Evolutionary conservation across 2,888 invertebrate genomes (phyloP), one percentile per base, ranked within the genome.

Genomic region (Dasysyrphus tricinctus): DNA sequence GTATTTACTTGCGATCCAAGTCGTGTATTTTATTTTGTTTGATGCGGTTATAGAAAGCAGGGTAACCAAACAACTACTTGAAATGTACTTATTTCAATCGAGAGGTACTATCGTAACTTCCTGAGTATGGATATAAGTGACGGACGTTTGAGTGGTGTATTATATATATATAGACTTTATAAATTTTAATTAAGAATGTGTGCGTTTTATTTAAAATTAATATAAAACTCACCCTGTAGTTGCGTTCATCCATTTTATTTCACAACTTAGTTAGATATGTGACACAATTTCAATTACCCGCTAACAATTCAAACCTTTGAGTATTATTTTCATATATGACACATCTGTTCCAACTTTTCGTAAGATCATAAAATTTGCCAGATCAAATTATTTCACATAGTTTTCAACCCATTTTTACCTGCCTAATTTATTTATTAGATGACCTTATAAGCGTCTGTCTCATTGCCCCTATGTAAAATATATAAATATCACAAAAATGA

Each of bases 401-500:
- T 61, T 24, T 54, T 12, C 14, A 8, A 14, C 7, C 54, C 24
- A 2, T 14, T 54, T 42, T 24, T 42, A 14, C 9, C 5, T 3
- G 5, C 2, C 11, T 29, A 65, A n/a, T 11, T 65, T 47, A 42
- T 24, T 44, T 2, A 49, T 54, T 2, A 54, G 12, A 32, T 63
- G 47, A 47, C 44, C 29, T 65, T 34, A 49, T 16, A 19, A 49
- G 19, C 0, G 9, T 49, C 16, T 47, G 2, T 6, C 65, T 19
- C 32, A 47, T 63, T 14, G 61, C 9, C 9, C 12, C n/a, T 16
- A 16, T 16, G 0, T 65, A 14, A 4, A 61, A 65, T 2, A 61
- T 42, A 24, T 42, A 61, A 42, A 19, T 57, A 29, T 63, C 65
- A 47, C 47, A 65, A 49, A 67, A 67, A 67, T 65, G 0, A 49